phyloP scores from a whole-genome alignment of 2,797 vertebrate genomes.

The Scarus forsteni region DNA sequence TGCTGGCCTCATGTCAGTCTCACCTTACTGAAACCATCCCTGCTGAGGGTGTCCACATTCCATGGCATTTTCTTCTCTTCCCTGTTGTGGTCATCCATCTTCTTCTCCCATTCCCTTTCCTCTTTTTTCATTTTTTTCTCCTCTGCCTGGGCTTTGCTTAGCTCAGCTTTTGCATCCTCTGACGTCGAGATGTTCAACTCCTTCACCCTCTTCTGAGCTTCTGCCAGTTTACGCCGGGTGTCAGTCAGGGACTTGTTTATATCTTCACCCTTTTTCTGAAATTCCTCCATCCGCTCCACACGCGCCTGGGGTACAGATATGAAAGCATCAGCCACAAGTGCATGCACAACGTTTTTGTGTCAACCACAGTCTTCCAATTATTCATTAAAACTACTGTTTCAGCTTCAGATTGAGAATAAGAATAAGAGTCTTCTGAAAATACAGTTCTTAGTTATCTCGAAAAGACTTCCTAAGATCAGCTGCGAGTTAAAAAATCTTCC shows the following conservation, averaged over 20 bases:
- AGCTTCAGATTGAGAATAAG: neutral
- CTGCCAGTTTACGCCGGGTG: conserved; percentile 84
- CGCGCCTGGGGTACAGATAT: conserved; percentile 84
- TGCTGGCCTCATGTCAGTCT: conserved; percentile 1
- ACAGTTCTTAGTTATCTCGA: neutral
- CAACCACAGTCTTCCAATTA: neutral
- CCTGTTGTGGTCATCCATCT: conserved; percentile 83
- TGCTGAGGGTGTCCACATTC: conserved; percentile 97
- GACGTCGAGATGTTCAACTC: conserved; percentile 74
- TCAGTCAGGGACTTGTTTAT: conserved; percentile 84
- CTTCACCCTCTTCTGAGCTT: conserved; percentile 88
- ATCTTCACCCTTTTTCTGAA: conserved; percentile 90
- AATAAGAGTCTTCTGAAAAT: too few species aligned
- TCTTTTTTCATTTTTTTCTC: conserved; percentile 90
- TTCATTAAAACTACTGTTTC: neutral
- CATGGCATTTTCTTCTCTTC: conserved; percentile 96
- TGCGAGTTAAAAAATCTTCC: too few species aligned
- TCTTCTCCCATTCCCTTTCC: conserved; percentile 87
- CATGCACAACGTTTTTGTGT: neutral
- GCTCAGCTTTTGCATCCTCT: conserved; percentile 76
- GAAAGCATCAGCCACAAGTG: neutral
- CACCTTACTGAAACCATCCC: conserved; percentile 96
- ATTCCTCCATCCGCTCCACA: conserved; percentile 93
- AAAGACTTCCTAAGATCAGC: neutral
- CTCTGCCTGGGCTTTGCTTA: conserved; percentile 85